Base-by-base conservation (phyloP, 2,113 vertebrate genomes). In the Irena cyanogastra region DNA sequence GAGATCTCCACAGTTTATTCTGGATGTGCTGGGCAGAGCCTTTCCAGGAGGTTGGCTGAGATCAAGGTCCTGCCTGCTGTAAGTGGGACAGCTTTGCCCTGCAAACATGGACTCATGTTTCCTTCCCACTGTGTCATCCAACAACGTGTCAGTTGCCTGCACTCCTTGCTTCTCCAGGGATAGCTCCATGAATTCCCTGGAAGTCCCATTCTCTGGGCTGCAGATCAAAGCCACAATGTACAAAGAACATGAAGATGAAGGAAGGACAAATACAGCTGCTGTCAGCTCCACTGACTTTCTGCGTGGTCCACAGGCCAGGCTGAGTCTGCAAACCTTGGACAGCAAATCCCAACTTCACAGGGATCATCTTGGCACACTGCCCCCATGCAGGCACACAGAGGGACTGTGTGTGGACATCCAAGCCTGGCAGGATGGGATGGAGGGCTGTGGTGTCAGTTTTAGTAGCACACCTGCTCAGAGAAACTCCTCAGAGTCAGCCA, bases 261-360 rank as follows among this genome's bases (percentile, higher is more conserved):
- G 45, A 64, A 49, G n/a, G 16, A 23, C 50, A 86, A 65, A 30
- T 9, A 30, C n/a, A 65, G 70, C 39, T 64, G 50, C 49, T 72
- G 54, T 57, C 59, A 56, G 33, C 45, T 61, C 26, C 17, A 13
- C 49, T 52, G 33, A 49, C 22, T 50, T 74, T 19, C 64, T 53
- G 30, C 0, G 0, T 6, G 69, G 17, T 70, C 69, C 60, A 31
- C 28, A 57, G 30, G 11, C 28, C 1, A 10, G 47, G 47, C n/a
- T 16, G 47, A 74, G 33, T 6, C 87, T 65, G 41, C 35, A 97
- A 54, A 87, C 10, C 74, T 69, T 59, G 30, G 35, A 53, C 20
- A 42, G 45, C 6, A 5, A 86, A 77, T 10, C 8, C 26, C 72
- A 68, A 1, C 30, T 66, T 63, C 52, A 18, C 56, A 39, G 15